Percentiles rank a stretch among this genome's conserved stretches.
phyloP scores from a whole-genome alignment of 1,140 invertebrate species.

The Leucophenga varia region DNA sequence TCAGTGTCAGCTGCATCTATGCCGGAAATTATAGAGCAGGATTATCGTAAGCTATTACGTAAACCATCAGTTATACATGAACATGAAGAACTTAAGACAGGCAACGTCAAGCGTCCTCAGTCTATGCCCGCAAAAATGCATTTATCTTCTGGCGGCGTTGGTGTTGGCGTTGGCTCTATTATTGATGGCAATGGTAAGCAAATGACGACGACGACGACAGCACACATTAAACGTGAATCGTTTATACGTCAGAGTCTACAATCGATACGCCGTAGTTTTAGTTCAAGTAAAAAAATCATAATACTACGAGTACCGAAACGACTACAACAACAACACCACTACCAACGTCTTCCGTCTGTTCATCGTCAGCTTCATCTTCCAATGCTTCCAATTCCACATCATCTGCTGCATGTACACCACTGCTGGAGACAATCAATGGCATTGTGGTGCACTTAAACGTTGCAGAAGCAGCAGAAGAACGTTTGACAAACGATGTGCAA shows the following conservation, averaged over 20 bases:
- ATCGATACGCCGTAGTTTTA: slow-evolving; percentile 37
- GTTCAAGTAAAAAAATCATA: slow-evolving; percentile 22
- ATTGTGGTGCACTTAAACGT: slow-evolving; percentile 22
- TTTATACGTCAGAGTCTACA: slow-evolving; percentile 38
- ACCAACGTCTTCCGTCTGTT: slow-evolving; percentile 10
- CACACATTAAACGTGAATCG: slow-evolving; percentile 28
- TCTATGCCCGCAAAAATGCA: slow-evolving; percentile 29
- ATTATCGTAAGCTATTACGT: slow-evolving; percentile 3
- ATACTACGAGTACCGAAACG: background rate
- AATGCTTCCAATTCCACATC: slow-evolving; percentile 7
- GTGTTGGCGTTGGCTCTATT: background rate
- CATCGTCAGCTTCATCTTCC: slow-evolving; percentile 19
- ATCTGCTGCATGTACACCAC: slow-evolving; percentile 16
- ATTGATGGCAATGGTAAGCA: background rate
- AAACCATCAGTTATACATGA: slow-evolving; percentile 5
- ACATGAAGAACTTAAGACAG: background rate
- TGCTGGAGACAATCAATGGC: slow-evolving; percentile 18
- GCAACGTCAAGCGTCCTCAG: no score
- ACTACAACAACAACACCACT: slow-evolving; percentile 6
- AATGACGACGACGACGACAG: slow-evolving; percentile 3
- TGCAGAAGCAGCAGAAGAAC: background rate
- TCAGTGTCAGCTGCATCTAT: no score
- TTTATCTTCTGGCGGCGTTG: slow-evolving; percentile 4
- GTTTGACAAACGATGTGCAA: no score
- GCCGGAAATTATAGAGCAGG: no score